Evolutionary conservation across 2,797 vertebrate species (phyloP).

Genomic region (Falco naumanni): DNA sequence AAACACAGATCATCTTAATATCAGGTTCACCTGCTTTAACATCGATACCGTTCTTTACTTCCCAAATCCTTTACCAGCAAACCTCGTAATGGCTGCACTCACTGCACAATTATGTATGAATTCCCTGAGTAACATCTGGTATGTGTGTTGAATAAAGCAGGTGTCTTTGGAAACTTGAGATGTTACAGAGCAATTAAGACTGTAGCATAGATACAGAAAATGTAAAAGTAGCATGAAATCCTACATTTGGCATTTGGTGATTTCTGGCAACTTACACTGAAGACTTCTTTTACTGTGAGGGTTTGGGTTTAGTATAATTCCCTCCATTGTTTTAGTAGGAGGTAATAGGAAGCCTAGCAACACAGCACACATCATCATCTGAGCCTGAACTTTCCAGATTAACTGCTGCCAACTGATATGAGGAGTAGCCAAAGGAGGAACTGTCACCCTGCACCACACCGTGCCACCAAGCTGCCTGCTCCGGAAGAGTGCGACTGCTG

Average conservation of each 20-base stretch:
- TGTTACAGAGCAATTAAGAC: neutral
- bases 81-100: neutral
- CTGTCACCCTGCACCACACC: fast-evolving
- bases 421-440: neutral
- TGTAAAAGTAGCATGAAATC: neutral
- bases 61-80: neutral
- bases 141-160: neutral
- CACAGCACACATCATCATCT: neutral
- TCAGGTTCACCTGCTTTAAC: neutral
- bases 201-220: neutral
- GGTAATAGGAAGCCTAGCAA: neutral
- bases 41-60: neutral
- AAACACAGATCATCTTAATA: neutral
- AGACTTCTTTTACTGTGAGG: neutral
- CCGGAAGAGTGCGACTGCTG: neutral
- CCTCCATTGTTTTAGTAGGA: neutral
- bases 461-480: neutral
- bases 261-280: neutral
- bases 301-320: neutral
- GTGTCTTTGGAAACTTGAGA: neutral
- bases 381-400: neutral
- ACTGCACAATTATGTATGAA: neutral
- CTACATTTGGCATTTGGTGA: neutral
- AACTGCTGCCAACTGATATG: neutral
- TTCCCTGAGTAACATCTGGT: neutral